Conservation (phyloP, 1,140 invertebrate genomes). For the Whitmania pigra region DNA sequence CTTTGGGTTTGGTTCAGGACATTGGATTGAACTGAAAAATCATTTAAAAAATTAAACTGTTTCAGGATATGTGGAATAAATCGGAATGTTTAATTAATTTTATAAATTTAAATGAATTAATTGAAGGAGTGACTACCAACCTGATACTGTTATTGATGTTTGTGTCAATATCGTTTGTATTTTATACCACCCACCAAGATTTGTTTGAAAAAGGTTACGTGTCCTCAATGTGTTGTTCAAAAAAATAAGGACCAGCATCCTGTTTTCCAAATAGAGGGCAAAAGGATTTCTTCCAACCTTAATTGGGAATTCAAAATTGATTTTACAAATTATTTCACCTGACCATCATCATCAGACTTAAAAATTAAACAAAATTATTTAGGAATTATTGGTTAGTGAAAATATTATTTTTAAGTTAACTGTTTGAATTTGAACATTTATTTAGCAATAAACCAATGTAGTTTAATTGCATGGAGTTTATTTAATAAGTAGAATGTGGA, state of each 20-base stretch:
- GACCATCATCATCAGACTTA: too few relatives aligned
- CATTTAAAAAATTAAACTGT: background rate
- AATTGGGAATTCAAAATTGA: background rate
- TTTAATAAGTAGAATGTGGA: too few relatives aligned
- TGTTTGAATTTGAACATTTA: background rate
- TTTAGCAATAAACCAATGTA: background rate
- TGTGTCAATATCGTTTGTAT: background rate
- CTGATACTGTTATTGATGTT: background rate
- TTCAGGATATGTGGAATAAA: background rate
- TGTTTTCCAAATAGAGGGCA: background rate
- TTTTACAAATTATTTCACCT: too few relatives aligned
- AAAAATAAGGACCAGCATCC: background rate
- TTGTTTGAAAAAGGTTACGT: background rate
- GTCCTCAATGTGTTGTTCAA: background rate
- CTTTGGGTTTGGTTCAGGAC: background rate
- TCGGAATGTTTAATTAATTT: background rate
- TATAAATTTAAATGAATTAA: background rate
- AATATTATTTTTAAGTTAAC: background rate
- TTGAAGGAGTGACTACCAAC: background rate
- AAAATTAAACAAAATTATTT: background rate
- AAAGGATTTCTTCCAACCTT: background rate
- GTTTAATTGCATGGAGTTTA: too few relatives aligned
- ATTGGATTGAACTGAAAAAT: conserved; percentile 5
- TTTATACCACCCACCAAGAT: background rate
- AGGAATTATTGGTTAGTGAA: background rate